Base-by-base conservation (phyloP, 2,888 invertebrate species). In the Watsonalla binaria region DNA sequence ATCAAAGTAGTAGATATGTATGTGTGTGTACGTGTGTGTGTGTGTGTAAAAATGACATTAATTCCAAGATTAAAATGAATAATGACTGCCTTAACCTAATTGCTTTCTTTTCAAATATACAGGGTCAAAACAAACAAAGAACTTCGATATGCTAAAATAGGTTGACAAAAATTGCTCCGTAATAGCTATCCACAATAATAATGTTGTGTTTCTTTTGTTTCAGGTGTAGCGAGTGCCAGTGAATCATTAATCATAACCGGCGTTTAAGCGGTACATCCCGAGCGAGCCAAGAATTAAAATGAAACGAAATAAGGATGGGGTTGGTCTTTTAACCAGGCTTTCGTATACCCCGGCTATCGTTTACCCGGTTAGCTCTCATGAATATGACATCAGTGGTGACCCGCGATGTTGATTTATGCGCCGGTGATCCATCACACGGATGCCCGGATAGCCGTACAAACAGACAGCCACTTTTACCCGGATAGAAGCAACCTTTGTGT, bases 331-430 rank as follows among this genome's bases (percentile, higher is more conserved):
- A 49, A 7, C 49, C 47, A 35, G 34, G 47, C 57, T 54, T 37
- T 37, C 37, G 37, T 37, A 8, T 37, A 8, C 8, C 61, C 65
- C 62, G 68, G 62, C 67, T 67, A 76, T 72, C 78, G 75, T 75
- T 80, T 74, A 75, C 71, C 67, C 68, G 62, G 68, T 55, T 58
- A 62, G 60, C 62, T 59, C 84, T 88, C 85, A 88, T 88, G 87
- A 89, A 89, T 88, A 87, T 84, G 86, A 84, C 86, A 88, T 86
- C 82, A 82, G 82, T 67, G 82, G 80, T 75, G 80, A 79, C 80
- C 80, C 76, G 63, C 70, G 64, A 73, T 76, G 79, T 76, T 86
- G 84, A 85, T 87, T 78, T 86, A 86, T 85, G 78, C 66, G 70
- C 64, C 63, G 74, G 78, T 75, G 68, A 86, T 88, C 84, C 81